Evolutionary conservation across 2,113 vertebrate genomes (phyloP).

Genomic region (Colossoma macropomum): DNA sequence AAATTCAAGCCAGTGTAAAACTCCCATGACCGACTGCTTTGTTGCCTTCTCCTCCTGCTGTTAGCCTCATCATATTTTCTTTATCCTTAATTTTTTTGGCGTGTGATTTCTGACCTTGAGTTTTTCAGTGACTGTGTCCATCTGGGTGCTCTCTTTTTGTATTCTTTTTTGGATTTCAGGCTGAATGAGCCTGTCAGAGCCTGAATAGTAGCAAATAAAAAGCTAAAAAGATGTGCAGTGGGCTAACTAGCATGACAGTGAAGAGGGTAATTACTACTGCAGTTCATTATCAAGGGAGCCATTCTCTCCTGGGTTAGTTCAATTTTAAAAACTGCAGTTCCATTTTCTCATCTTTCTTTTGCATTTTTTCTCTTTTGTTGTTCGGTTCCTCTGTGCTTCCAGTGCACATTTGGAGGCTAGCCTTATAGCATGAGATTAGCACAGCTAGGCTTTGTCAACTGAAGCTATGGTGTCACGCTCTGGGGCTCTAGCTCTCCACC

Average conservation of each 20-base stretch:
- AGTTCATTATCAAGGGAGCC: not conserved
- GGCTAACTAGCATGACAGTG: not conserved
- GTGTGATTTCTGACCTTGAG: not conserved
- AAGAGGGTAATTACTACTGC: not conserved
- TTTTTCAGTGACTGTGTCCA: not conserved
- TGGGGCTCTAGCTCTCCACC: too few relatives aligned
- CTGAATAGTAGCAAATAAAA: not conserved
- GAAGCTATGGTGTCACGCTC: not conserved
- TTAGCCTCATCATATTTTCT: too few relatives aligned
- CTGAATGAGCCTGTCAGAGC: not conserved
- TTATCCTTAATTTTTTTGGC: too few relatives aligned
- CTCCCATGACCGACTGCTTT: too few relatives aligned
- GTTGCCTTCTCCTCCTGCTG: too few relatives aligned
- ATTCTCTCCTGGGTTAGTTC: not conserved
- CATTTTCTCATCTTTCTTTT: not conserved
- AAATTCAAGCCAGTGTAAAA: too few relatives aligned
- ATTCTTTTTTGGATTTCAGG: not conserved
- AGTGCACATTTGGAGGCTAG: not conserved
- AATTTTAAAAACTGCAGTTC: not conserved
- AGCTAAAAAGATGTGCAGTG: not conserved
- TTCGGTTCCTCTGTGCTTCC: not conserved
- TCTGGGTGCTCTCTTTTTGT: not conserved
- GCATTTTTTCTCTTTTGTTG: not conserved
- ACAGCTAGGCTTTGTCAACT: not conserved
- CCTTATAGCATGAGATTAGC: not conserved